These are phyloP conservation scores for Drosophila fungiperda DNA, from an alignment of 2,888 invertebrate genomes.

Conservation along the genomic window DNA sequence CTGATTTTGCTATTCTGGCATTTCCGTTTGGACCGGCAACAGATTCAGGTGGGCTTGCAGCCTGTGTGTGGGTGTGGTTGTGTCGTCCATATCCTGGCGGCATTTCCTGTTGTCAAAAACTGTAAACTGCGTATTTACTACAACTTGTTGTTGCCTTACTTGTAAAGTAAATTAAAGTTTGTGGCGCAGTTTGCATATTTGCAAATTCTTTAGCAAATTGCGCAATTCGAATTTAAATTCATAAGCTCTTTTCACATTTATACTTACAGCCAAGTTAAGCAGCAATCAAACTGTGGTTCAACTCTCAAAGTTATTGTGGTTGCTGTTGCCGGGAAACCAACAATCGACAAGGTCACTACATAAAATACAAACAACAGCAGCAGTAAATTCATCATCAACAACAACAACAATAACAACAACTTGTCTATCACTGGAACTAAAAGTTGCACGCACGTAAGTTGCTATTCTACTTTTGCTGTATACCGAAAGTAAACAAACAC, in stretches of 20 bases:
- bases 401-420: constrained; percentile 5
- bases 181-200: constrained; percentile 8
- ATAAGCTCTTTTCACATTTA: not conserved
- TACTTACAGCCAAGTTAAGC: not conserved
- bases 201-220: constrained; percentile 12
- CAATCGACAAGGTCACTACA: constrained; percentile 26
- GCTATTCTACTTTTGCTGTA: not conserved
- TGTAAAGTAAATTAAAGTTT: constrained; percentile 21
- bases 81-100: constrained; percentile 8
- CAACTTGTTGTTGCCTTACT: not conserved
- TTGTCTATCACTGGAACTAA: constrained; percentile 20
- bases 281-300: not conserved
- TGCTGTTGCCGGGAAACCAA: constrained; percentile 9
- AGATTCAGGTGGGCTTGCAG: constrained; percentile 28
- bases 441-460: constrained; percentile 44
- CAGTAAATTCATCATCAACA: not conserved
- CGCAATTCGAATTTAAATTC: constrained; percentile 6
- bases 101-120: constrained; percentile 24
- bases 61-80: not conserved
- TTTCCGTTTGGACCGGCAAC: constrained; percentile 36
- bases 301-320: constrained; percentile 9
- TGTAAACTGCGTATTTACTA: constrained; percentile 18
- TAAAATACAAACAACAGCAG: constrained; percentile 14
- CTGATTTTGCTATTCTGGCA: constrained; percentile 11
- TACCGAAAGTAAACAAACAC: not conserved